Conservation (phyloP, 2,113 vertebrate species). For the Antidorcas marsupialis region DNA sequence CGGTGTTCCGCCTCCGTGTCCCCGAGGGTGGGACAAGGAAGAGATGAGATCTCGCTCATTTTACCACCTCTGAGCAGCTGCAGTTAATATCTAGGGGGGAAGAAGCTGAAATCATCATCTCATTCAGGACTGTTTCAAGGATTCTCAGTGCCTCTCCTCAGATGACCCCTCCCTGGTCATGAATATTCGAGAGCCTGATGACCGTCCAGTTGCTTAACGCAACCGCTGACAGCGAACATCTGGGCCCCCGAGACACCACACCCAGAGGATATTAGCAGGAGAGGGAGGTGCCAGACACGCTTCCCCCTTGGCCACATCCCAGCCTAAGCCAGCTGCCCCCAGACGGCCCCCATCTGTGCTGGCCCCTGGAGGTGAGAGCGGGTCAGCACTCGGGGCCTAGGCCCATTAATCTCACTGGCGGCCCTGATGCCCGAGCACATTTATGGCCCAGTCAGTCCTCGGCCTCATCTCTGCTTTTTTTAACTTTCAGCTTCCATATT, state of each 20-base stretch:
- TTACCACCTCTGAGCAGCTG: background rate
- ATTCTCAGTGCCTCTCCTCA: background rate
- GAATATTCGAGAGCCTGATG: fast-evolving
- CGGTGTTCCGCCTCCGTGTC: no score
- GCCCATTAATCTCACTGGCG: background rate
- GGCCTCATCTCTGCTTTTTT: background rate
- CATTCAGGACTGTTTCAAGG: background rate
- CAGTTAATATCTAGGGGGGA: background rate
- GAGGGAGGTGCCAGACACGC: background rate
- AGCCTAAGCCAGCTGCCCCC: background rate
- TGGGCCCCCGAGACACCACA: background rate
- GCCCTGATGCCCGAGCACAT: background rate
- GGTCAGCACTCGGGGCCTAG: background rate
- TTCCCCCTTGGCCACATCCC: background rate
- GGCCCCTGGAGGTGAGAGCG: background rate
- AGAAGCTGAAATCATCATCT: background rate
- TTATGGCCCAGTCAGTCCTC: constrained; percentile 22
- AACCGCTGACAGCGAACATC: background rate
- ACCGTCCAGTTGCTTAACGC: background rate
- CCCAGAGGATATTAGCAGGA: background rate
- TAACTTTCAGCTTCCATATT: constrained; percentile 14
- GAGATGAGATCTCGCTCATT: fast-evolving
- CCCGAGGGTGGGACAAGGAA: background rate
- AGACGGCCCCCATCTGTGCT: background rate
- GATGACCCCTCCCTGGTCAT: background rate